These are phyloP conservation scores for Sarcophaga variegata DNA, from an alignment of 2,888 invertebrate species.

Conservation along the genomic window DNA sequence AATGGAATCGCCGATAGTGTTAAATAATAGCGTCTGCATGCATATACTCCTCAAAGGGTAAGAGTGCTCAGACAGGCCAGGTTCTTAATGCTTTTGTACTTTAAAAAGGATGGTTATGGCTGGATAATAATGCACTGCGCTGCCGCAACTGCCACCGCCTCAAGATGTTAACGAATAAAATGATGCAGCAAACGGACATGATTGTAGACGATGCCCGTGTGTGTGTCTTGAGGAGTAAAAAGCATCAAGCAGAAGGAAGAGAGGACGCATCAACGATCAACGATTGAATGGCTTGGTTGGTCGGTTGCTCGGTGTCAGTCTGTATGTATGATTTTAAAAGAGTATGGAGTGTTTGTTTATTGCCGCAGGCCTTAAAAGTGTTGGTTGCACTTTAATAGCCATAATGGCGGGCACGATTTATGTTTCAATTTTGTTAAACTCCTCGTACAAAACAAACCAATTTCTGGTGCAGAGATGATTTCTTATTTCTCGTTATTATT, in stretches of 20 bases:
- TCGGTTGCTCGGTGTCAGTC: not conserved
- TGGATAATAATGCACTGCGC: conserved; percentile 46
- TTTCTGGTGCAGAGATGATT: conserved; percentile 32
- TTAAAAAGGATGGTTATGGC: conserved; percentile 44
- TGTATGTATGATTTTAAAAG: conserved; percentile 1
- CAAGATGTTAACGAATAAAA: conserved; percentile 47
- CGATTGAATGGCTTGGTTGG: not conserved
- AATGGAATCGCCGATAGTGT: conserved; percentile 40
- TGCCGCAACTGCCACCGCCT: conserved; percentile 36
- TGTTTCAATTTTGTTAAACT: conserved; percentile 79
- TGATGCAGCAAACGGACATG: conserved; percentile 37
- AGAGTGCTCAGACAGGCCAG: not conserved
- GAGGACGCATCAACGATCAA: not conserved
- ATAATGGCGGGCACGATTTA: conserved; percentile 77
- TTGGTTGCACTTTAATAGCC: conserved; percentile 76
- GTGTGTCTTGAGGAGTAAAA: too few relatives aligned
- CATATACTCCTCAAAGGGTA: not conserved
- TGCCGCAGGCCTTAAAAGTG: conserved; percentile 68
- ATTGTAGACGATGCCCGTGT: conserved; percentile 2
- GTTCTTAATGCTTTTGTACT: not conserved
- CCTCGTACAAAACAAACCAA: conserved; percentile 70
- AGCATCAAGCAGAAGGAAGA: not conserved
- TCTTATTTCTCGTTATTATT: not conserved
- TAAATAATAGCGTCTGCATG: conserved; percentile 29
- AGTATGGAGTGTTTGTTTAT: conserved; percentile 67